phyloP scores from a whole-genome alignment of 2,888 invertebrate species.

The Latrodectus hesperus region DNA sequence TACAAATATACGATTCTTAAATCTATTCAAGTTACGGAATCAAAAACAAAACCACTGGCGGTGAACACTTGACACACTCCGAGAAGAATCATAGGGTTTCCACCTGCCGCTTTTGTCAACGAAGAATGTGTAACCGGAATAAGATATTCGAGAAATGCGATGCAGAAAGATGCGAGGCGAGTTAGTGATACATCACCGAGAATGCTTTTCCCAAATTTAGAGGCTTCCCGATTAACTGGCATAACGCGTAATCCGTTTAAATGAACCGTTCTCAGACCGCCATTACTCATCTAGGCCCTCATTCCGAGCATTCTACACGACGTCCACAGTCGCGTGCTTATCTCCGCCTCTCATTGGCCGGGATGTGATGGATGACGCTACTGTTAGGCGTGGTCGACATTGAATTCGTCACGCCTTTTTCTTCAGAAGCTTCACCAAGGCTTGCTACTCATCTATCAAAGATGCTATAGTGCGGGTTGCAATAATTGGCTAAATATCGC shows the following conservation, averaged over 20 bases:
- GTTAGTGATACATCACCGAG: slow-evolving; percentile 14
- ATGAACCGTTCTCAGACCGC: slow-evolving; percentile 19
- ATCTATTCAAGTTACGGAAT: no score
- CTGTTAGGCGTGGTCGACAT: background rate
- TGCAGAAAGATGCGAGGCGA: background rate
- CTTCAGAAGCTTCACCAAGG: slow-evolving; percentile 10
- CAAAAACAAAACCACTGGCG: no score
- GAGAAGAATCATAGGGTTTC: background rate
- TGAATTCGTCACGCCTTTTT: background rate
- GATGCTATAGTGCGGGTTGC: background rate
- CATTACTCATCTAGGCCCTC: slow-evolving; percentile 29
- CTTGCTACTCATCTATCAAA: slow-evolving; percentile 56
- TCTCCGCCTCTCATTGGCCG: slow-evolving; percentile 49
- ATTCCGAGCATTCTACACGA: slow-evolving; percentile 35
- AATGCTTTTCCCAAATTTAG: slow-evolving; percentile 43
- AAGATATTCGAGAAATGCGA: background rate
- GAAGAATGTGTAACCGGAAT: background rate
- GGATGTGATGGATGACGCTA: background rate
- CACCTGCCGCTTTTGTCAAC: background rate
- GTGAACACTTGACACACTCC: no score
- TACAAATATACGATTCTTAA: no score
- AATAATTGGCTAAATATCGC: slow-evolving; percentile 29
- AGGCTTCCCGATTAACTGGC: slow-evolving; percentile 41
- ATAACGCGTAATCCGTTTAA: slow-evolving; percentile 36
- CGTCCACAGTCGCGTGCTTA: slow-evolving; percentile 11